Percentiles rank a stretch among this genome's conserved stretches.
These are phyloP conservation scores for Aythya fuligula DNA, from an alignment of 2,797 vertebrate species.

Conservation along the genomic window DNA sequence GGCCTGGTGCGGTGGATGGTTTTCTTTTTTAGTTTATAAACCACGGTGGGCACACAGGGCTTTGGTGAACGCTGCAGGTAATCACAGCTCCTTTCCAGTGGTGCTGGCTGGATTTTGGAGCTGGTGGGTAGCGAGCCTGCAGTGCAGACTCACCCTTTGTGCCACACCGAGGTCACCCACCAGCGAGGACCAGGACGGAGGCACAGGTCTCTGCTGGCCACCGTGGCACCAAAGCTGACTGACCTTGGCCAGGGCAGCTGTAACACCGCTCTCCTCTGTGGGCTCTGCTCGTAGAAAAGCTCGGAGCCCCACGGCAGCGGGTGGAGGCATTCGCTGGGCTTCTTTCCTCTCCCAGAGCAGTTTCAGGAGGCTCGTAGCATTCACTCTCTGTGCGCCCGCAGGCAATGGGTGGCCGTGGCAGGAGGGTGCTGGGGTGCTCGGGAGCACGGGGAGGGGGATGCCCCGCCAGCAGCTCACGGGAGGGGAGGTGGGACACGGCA, in stretches of 20 bases:
- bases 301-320: background rate
- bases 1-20: background rate
- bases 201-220: background rate
- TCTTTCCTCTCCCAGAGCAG: background rate
- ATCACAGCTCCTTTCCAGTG: background rate
- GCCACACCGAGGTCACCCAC: background rate
- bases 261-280: rapidly evolving
- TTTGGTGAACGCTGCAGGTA: background rate
- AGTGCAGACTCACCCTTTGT: rapidly evolving
- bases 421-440: background rate
- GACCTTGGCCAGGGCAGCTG: background rate
- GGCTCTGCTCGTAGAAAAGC: background rate
- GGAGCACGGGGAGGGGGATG: background rate
- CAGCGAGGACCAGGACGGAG: background rate
- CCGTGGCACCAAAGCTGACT: background rate
- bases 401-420: background rate
- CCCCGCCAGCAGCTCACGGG: background rate
- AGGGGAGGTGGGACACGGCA: conserved; percentile 3
- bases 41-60: background rate
- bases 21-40: background rate
- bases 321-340: background rate
- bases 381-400: too few relatives aligned
- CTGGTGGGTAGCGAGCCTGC: background rate
- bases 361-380: background rate
- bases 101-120: background rate